These are phyloP conservation scores for Heliconius charithonia DNA, from an alignment of 2,888 invertebrate species.

Conservation along the genomic window DNA sequence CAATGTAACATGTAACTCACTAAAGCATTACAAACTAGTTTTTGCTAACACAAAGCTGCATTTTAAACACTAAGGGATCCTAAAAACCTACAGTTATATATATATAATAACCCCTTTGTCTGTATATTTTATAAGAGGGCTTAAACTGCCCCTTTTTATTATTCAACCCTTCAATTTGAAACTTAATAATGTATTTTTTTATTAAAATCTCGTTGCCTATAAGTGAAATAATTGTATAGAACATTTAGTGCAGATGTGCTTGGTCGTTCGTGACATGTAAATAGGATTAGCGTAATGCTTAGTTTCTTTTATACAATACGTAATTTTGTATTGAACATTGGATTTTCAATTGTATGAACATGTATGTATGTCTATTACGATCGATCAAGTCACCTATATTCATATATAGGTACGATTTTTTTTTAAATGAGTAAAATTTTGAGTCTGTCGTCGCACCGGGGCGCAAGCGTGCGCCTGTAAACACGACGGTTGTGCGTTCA, in stretches of 20 bases:
- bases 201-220: neutral
- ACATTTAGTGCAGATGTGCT: neutral
- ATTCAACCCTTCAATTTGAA: constrained; percentile 7
- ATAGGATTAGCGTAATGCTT: neutral
- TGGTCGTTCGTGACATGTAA: neutral
- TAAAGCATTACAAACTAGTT: neutral
- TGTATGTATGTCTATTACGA: neutral
- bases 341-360: neutral
- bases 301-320: too few species aligned
- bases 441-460: too few species aligned
- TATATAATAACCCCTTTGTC: neutral
- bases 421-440: neutral
- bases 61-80: neutral
- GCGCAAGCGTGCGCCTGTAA: too few species aligned
- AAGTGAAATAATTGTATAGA: too few species aligned
- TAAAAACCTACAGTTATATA: neutral
- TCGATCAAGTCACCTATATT: too few species aligned
- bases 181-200: neutral
- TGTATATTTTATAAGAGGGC: neutral
- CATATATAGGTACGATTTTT: too few species aligned
- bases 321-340: neutral
- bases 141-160: neutral
- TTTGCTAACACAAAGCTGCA: neutral
- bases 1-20: too few species aligned
- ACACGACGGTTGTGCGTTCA: neutral